These are phyloP conservation scores for Numenius phaeopus DNA, from an alignment of 2,797 vertebrate species.

Conservation along the genomic window DNA sequence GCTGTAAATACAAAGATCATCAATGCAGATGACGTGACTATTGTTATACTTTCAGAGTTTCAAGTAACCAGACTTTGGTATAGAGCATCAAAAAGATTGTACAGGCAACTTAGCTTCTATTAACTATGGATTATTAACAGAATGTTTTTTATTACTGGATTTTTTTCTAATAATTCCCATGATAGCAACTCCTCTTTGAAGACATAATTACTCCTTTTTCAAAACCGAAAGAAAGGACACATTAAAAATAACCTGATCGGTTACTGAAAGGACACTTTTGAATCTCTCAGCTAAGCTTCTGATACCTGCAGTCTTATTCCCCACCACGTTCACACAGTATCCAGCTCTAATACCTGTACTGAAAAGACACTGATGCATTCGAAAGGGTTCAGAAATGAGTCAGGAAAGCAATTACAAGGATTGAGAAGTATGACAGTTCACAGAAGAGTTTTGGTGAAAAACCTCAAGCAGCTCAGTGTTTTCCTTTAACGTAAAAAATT, in stretches of 20 bases:
- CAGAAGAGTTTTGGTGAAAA: background rate
- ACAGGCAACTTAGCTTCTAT: background rate
- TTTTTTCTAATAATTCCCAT: constrained; percentile 17
- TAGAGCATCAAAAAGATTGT: background rate
- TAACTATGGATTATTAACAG: constrained; percentile 5
- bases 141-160: background rate
- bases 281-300: constrained; percentile 7
- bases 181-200: background rate
- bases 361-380: background rate
- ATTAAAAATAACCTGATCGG: constrained; percentile 26
- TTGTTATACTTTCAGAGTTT: background rate
- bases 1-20: background rate
- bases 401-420: background rate
- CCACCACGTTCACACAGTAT: background rate
- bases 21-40: background rate
- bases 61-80: background rate
- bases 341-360: background rate
- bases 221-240: constrained; percentile 3
- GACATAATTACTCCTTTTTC: background rate
- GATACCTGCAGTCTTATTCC: background rate
- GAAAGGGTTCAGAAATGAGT: background rate
- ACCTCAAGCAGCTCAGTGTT: background rate
- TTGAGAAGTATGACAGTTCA: background rate
- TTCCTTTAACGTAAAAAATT: background rate
- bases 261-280: background rate